A percentile compares a stretch with the other conserved stretches of the same genome.
These are phyloP conservation scores for Clupea harengus DNA, from an alignment of 2,113 vertebrate genomes.

Conservation along the genomic window DNA sequence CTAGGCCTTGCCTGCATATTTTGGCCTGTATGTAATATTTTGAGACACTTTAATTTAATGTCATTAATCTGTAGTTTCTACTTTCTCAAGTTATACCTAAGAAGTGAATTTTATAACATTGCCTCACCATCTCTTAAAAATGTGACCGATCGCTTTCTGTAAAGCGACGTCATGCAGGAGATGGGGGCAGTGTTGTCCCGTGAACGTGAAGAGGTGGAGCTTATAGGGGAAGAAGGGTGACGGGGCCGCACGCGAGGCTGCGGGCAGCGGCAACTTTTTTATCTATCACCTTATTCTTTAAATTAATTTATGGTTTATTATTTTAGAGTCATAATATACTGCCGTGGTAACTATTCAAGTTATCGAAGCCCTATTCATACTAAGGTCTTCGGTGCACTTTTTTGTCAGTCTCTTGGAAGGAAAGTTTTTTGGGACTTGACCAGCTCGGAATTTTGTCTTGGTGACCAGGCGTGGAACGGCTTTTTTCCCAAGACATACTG, in stretches of 20 bases:
- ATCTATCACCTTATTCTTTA: constrained; percentile 5
- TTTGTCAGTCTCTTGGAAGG: background rate
- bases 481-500: background rate
- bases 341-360: background rate
- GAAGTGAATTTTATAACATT: background rate
- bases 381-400: background rate
- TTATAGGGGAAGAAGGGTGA: constrained; percentile 29
- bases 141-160: background rate
- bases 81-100: background rate
- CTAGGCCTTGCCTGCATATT: too few species aligned
- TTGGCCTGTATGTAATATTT: background rate
- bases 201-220: constrained; percentile 15
- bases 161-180: background rate
- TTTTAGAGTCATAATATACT: background rate
- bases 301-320: constrained; percentile 16
- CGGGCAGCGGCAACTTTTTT: constrained; percentile 31
- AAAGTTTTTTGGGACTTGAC: constrained; percentile 9
- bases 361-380: background rate
- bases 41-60: background rate
- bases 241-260: constrained; percentile 21
- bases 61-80: background rate
- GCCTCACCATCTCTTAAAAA: background rate
- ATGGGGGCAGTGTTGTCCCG: background rate
- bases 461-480: constrained; percentile 14
- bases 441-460: constrained; percentile 11